Base-by-base conservation (phyloP, 2,888 invertebrate genomes). In the Sinopyrophorus schimmeli region DNA sequence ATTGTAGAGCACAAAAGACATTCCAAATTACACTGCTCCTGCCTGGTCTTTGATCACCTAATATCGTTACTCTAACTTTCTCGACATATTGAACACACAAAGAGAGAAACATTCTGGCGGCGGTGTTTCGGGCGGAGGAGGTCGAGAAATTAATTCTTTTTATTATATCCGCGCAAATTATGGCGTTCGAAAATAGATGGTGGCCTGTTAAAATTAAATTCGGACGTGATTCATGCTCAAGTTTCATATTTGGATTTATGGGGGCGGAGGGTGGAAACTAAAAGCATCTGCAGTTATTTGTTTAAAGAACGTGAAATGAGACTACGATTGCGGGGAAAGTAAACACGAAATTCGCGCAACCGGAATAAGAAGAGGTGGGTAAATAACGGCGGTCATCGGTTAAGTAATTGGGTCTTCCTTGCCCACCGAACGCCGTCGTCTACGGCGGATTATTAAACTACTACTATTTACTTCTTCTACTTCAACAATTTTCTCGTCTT, bases 371-470 rank as follows among this genome's bases (percentile, higher is more conserved):
- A 68, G 68, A 69, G 68, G 64, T 67, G 62, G 59, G 68, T 57
- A 69, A 70, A 69, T 66, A 70, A 59, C 63, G 61, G 65, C 68
- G 69, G 69, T 67, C 70, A 70, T 68, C 68, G 67, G 66, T 68
- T 70, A 70, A 71, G 70, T 71, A 71, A 71, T 71, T 70, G 70
- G 58, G 67, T 61, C 64, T 65, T 64, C 64, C 61, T 54, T 56
- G 55, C 60, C 64, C 63, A 59, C 60, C n/a, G n/a, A n/a, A n/a
- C n/a, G n/a, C n/a, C 30, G 26, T 41, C 51, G 31, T 32, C 47
- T 28, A 21, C 37, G 32, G 32, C 26, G 38, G 52, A 52, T 52
- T 52, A 52, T 52, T 52, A 52, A 47, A 47, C 38, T 47, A 14
- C 18, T 10, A 38, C 47, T 51, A 38, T 51, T 47, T 51, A 42